Evolutionary conservation across 2,888 invertebrate genomes (phyloP), one percentile per base, ranked within the genome.

Genomic region (Tetranychus truncatus): DNA sequence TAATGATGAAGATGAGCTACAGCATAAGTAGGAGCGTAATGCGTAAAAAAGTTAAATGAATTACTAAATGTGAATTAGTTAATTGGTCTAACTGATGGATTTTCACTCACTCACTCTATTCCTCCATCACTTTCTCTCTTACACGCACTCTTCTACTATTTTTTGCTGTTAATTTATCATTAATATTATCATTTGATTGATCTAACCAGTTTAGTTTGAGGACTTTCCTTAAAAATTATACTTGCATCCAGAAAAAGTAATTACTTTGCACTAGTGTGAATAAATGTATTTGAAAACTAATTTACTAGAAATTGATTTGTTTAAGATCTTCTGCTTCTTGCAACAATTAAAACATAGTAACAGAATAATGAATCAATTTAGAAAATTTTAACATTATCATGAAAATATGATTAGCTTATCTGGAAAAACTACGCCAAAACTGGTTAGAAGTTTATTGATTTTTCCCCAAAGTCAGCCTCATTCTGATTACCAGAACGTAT

Each of bases 61-160:
- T 44, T 24, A 46, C 72, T 21, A 9, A n/a, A 18, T 15, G 34
- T n/a, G n/a, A 45, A 18, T n/a, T 44, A 45, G 44, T 72, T 72
- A 18, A 34, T 21, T 72, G n/a, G 44, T 72, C 44, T 34, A 72
- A 24, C 4, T 45, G n/a, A 21, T 15, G 15, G 18, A n/a, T 20
- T 71, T 20, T 24, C 71, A n/a, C 71, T 71, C 71, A n/a, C 71
- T 71, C 71, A n/a, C 66, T 65, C 66, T 65, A 15, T 65, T n/a
- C 6, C 66, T 65, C 66, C 6, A 15, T 65, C 66, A 18, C 71
- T 44, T 24, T 71, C 71, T 71, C 34, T 34, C 34, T 1, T 5
- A 34, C 34, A 34, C 34, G 34, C 34, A 34, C 34, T 34, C 34
- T 34, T 34, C 34, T 34, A 34, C 34, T 34, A 34, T 34, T 34